Conservation (phyloP, 37 sponge, comb jelly and placozoan genomes). For the Ephydatia muelleri region DNA sequence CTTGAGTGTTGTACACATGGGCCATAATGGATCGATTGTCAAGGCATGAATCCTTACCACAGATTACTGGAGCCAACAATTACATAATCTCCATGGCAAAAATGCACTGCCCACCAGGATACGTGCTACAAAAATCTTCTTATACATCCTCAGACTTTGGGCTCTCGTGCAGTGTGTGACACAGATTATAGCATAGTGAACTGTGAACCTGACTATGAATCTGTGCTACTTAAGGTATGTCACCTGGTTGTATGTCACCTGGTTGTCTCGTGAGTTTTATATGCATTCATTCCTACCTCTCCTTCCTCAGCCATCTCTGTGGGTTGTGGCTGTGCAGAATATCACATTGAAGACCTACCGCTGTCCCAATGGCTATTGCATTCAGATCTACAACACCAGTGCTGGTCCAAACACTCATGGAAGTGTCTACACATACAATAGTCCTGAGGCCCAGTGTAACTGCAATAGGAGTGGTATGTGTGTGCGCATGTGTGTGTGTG, state of each 20-base stretch:
- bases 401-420: slow-evolving; percentile 5
- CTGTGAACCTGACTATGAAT: not conserved
- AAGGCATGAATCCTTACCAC: too few species aligned
- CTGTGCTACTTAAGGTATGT: not conserved
- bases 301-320: slow-evolving; percentile 15
- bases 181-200: not conserved
- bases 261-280: not conserved
- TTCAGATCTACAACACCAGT: not conserved
- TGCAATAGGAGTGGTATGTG: slow-evolving; percentile 36
- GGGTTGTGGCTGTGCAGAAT: slow-evolving; percentile 6
- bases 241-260: not conserved
- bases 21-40: too few species aligned
- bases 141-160: not conserved
- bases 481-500: not conserved
- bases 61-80: not conserved
- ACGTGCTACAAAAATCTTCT: not conserved
- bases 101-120: not conserved
- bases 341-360: slow-evolving; percentile 16
- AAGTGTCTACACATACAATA: slow-evolving; percentile 1
- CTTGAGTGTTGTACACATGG: too few species aligned
- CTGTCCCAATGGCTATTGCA: slow-evolving; percentile 53
- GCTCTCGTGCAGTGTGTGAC: not conserved
- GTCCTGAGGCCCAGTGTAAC: slow-evolving; percentile 34
- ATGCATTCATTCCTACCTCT: not conserved
- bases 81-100: not conserved